Percentiles rank a stretch among this genome's conserved stretches.
phyloP scores from a whole-genome alignment of 2,888 invertebrate species.

The Ligdia adustata region DNA sequence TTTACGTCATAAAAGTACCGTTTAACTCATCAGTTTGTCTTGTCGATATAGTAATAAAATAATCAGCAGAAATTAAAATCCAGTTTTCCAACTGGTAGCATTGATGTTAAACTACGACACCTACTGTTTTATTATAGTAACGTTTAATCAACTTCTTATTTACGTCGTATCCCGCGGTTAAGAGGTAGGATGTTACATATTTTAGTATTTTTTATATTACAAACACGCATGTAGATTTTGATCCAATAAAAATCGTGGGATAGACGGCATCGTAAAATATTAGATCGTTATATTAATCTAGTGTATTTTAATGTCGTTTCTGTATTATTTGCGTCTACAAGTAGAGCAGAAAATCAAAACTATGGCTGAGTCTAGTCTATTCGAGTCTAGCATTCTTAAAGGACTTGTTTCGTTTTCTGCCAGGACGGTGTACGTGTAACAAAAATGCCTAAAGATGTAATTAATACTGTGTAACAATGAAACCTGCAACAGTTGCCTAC shows the following conservation, averaged over 20 bases:
- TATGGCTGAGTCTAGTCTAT: too few relatives aligned
- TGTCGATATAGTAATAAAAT: constrained; percentile 31
- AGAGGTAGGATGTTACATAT: constrained; percentile 24
- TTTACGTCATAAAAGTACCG: constrained; percentile 25
- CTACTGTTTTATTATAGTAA: constrained; percentile 51
- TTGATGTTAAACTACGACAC: constrained; percentile 40
- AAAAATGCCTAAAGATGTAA: too few relatives aligned
- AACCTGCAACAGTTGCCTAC: too few relatives aligned
- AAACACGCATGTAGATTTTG: constrained; percentile 6
- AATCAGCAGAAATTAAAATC: constrained; percentile 36
- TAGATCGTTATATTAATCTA: too few relatives aligned
- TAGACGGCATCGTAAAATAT: neutral
- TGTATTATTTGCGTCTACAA: too few relatives aligned
- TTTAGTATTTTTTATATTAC: constrained; percentile 16
- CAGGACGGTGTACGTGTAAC: too few relatives aligned
- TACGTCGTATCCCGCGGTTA: constrained; percentile 29
- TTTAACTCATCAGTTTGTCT: constrained; percentile 28
- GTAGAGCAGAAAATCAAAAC: too few relatives aligned
- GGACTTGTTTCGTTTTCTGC: too few relatives aligned
- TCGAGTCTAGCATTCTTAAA: too few relatives aligned
- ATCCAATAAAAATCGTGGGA: neutral
- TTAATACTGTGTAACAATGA: too few relatives aligned
- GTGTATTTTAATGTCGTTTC: too few relatives aligned
- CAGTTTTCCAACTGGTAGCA: constrained; percentile 33
- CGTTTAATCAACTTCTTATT: constrained; percentile 38